These are phyloP conservation scores for Trissolcus japonicus DNA, from an alignment of 2,888 invertebrate species.

Conservation along the genomic window DNA sequence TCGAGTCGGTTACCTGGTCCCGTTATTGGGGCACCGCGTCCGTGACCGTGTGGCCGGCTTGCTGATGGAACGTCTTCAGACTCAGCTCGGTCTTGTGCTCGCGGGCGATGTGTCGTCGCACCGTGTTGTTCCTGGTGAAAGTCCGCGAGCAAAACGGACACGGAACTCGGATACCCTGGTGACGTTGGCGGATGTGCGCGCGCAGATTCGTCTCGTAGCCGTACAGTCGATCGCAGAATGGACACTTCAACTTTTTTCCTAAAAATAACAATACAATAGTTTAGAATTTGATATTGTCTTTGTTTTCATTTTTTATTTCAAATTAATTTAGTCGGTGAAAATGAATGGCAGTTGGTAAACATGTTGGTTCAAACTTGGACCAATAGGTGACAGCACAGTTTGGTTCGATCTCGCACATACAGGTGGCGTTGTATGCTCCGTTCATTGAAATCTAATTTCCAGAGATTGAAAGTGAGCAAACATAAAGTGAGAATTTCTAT, in stretches of 20 bases:
- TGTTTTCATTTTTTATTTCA: too few species aligned
- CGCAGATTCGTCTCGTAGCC: slow-evolving; percentile 95
- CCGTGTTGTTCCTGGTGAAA: slow-evolving; percentile 94
- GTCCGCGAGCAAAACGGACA: slow-evolving; percentile 94
- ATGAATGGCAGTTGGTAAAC: too few species aligned
- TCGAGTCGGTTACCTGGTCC: slow-evolving; percentile 18
- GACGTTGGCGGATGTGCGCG: slow-evolving; percentile 93
- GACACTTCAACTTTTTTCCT: slow-evolving; percentile 95
- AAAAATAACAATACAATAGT: slow-evolving; percentile 65
- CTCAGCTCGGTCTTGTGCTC: slow-evolving; percentile 88
- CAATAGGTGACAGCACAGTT: too few species aligned
- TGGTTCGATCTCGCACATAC: too few species aligned
- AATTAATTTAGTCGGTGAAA: too few species aligned
- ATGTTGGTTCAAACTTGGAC: too few species aligned
- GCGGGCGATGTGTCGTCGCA: slow-evolving; percentile 91
- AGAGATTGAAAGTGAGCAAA: too few species aligned
- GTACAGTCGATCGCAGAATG: slow-evolving; percentile 93
- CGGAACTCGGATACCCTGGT: slow-evolving; percentile 93
- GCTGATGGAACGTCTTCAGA: slow-evolving; percentile 82
- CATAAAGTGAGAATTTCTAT: too few species aligned
- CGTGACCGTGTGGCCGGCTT: slow-evolving; percentile 71
- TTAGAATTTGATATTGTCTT: neutral
- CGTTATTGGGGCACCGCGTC: slow-evolving; percentile 71
- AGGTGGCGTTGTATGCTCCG: too few species aligned
- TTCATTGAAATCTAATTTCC: too few species aligned